Evolutionary conservation across 2,113 vertebrate genomes (phyloP).

Genomic region (Glareola pratincola): DNA sequence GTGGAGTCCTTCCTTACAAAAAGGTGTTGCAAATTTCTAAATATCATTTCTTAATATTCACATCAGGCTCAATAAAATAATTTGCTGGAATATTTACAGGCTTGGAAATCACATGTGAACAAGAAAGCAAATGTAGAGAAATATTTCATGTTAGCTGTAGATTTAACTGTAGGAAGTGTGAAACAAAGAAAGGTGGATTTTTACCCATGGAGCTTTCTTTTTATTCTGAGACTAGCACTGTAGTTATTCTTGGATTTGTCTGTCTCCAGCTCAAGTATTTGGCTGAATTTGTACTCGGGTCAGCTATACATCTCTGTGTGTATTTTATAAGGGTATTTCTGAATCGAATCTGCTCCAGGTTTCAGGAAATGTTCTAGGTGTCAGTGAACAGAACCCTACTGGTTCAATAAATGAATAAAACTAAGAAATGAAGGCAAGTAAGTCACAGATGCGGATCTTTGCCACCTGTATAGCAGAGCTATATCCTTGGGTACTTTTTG

Average conservation of each 20-base stretch:
- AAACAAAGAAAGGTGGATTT: neutral
- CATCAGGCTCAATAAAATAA: neutral
- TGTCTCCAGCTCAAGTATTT: neutral
- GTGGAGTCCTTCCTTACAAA: neutral
- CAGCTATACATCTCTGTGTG: neutral
- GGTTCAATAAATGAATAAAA: neutral
- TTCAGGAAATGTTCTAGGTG: neutral
- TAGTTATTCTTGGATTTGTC: neutral
- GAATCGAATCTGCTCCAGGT: neutral
- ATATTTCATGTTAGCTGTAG: neutral
- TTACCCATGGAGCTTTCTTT: neutral
- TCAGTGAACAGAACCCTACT: neutral
- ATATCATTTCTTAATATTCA: neutral
- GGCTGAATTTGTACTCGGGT: neutral
- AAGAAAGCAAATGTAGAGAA: neutral
- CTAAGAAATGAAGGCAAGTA: neutral
- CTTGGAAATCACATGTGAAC: neutral
- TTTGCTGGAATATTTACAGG: neutral
- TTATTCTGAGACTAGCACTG: neutral
- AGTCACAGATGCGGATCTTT: neutral
- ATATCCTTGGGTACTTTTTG: neutral
- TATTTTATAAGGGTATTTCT: neutral
- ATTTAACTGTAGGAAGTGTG: neutral
- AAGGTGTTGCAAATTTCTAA: neutral
- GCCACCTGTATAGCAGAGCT: neutral